Conservation (phyloP, 1,140 invertebrate genomes). For the Pogonomyrmex barbatus region DNA sequence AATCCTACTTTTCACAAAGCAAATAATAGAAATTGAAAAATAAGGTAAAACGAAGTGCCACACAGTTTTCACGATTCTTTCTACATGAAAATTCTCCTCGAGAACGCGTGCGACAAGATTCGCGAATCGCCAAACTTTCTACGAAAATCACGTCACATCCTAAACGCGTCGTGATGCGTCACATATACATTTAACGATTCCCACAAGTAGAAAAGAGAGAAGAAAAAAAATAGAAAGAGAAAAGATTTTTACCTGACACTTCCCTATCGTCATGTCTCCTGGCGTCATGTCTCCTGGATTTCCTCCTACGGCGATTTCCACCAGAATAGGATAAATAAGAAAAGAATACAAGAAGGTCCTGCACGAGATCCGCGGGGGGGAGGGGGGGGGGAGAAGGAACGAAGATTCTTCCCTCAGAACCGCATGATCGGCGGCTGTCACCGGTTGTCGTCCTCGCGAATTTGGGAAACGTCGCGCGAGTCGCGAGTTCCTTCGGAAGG, state of each 20-base stretch:
- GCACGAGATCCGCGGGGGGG: neutral
- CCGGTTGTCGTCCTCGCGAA: conserved; percentile 19
- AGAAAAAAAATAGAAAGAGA: neutral
- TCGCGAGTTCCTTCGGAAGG: neutral
- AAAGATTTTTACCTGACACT: conserved; percentile 25
- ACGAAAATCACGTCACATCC: conserved; percentile 10
- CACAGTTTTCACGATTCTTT: neutral
- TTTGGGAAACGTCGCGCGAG: neutral
- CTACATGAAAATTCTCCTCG: no score
- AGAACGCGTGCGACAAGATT: neutral
- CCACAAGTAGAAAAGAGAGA: neutral
- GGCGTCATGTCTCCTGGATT: conserved; percentile 7
- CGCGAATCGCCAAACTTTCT: neutral
- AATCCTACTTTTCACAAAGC: neutral
- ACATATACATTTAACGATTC: neutral
- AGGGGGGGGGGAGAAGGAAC: no score
- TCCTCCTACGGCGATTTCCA: neutral
- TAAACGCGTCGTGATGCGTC: neutral
- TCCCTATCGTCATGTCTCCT: neutral
- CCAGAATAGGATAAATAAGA: neutral
- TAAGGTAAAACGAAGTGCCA: neutral
- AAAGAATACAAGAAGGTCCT: neutral
- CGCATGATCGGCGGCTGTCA: conserved; percentile 41
- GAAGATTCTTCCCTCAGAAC: conserved; percentile 28
- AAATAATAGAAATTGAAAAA: neutral